A percentile compares a stretch with the other conserved stretches of the same genome.
These are phyloP conservation scores for Muntiacus muntjak DNA, from an alignment of 2,113 vertebrate species.

Conservation along the genomic window DNA sequence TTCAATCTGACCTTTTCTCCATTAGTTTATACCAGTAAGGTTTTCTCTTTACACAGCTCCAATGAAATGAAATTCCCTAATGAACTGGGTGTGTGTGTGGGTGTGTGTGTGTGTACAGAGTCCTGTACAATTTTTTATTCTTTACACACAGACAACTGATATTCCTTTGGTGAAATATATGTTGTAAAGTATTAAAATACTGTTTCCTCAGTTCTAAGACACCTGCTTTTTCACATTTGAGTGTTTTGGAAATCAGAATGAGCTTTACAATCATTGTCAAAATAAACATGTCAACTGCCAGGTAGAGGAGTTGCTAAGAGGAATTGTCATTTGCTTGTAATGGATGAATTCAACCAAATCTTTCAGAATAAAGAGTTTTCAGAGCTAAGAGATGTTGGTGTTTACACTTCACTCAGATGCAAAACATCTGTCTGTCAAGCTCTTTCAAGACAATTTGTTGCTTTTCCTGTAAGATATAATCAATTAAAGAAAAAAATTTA, in stretches of 20 bases:
- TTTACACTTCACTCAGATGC: slow-evolving; percentile 23
- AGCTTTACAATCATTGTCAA: slow-evolving; percentile 44
- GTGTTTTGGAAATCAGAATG: slow-evolving; percentile 33
- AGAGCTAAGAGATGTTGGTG: slow-evolving; percentile 10
- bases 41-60: neutral
- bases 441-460: neutral
- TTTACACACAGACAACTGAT: neutral
- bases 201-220: neutral
- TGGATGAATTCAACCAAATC: slow-evolving; percentile 2
- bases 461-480: slow-evolving; percentile 23
- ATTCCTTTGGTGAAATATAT: neutral
- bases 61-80: neutral
- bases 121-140: neutral
- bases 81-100: neutral
- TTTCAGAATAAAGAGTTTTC: slow-evolving; percentile 46
- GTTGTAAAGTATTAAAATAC: neutral
- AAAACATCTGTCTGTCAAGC: slow-evolving; percentile 52
- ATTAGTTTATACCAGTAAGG: neutral
- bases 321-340: neutral
- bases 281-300: slow-evolving; percentile 38
- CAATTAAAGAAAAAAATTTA: neutral
- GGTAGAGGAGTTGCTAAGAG: neutral
- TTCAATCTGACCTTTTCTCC: neutral
- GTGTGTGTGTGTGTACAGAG: neutral
- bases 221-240: slow-evolving; percentile 22